Base-by-base conservation (phyloP, 2,888 invertebrate genomes). In the Polyommatus iphigenia region DNA sequence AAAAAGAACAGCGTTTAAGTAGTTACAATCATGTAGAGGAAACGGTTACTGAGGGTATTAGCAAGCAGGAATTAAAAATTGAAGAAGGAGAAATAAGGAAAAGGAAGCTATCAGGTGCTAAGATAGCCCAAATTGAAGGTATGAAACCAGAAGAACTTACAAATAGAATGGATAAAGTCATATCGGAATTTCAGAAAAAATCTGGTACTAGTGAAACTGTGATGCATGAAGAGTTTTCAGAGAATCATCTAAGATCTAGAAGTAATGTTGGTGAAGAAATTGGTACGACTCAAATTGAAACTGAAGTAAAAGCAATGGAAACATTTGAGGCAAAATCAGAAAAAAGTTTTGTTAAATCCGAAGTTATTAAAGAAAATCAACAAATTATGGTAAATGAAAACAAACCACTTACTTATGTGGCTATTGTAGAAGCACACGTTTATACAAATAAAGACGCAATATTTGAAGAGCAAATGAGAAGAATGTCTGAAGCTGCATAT, bases 351-450 rank as follows among this genome's bases (percentile, higher is more conserved):
- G 7, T 36, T n/a, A 8, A 79, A 71, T 79, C 72, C 32, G 78
- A 80, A 73, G 75, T 71, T 1, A 71, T 77, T 62, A 76, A 78
- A 24, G 72, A 76, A 20, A 71, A 78, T 77, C 50, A 75, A 75
- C 24, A 54, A 6, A 15, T 50, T 18, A 75, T 29, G 3, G 15
- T 29, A 79, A 79, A 73, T 71, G 79, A 81, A 54, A 81, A 81
- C 46, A 80, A 78, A 32, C 79, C 78, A n/a, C 54, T 82, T 79
- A 91, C 85, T 76, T 94, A 93, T 72, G 80, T 91, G 71, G 93
- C 93, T 2, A 87, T 90, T 57, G 93, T 93, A n/a, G 91, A 94
- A 81, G 86, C 94, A 5, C 94, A 94, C 78, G 90, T 91, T 7
- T 93, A 90, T 36, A 92, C 93, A 3, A 93, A 93, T 71, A 88